Conservation (phyloP, 2,888 invertebrate species). For the Serripes groenlandicus region DNA sequence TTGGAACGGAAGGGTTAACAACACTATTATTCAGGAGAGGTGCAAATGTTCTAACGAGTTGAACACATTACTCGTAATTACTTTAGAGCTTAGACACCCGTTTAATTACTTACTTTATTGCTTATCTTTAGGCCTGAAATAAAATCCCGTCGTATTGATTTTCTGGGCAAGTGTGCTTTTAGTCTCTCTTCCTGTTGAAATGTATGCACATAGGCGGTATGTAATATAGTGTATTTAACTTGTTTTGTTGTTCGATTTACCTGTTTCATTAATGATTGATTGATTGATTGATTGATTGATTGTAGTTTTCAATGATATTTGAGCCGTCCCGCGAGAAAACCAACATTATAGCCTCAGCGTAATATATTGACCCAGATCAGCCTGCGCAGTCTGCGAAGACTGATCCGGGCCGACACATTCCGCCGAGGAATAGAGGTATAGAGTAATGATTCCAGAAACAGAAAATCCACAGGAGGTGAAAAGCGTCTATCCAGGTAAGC, state of each 20-base stretch:
- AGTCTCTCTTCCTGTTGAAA: not conserved
- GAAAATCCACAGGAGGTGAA: too few relatives aligned
- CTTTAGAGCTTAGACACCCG: not conserved
- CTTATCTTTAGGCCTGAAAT: conserved; percentile 17
- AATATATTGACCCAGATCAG: too few relatives aligned
- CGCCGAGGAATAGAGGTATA: too few relatives aligned
- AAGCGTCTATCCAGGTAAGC: too few relatives aligned
- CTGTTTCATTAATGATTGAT: not conserved
- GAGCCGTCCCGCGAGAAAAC: too few relatives aligned
- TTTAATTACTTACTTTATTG: conserved; percentile 16
- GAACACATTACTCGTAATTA: conserved; percentile 13
- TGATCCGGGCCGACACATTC: too few relatives aligned
- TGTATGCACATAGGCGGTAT: not conserved
- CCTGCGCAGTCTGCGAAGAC: too few relatives aligned
- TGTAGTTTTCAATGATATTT: too few relatives aligned
- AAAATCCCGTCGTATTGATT: conserved; percentile 18
- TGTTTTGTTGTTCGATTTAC: not conserved
- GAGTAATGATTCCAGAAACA: too few relatives aligned
- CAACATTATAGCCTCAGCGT: too few relatives aligned
- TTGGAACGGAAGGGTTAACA: not conserved
- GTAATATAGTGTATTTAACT: not conserved
- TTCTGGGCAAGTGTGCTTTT: not conserved
- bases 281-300: not conserved
- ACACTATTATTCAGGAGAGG: not conserved
- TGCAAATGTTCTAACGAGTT: not conserved